Base-by-base conservation (phyloP, 2,888 invertebrate genomes). In the Stegophylla sp. region DNA sequence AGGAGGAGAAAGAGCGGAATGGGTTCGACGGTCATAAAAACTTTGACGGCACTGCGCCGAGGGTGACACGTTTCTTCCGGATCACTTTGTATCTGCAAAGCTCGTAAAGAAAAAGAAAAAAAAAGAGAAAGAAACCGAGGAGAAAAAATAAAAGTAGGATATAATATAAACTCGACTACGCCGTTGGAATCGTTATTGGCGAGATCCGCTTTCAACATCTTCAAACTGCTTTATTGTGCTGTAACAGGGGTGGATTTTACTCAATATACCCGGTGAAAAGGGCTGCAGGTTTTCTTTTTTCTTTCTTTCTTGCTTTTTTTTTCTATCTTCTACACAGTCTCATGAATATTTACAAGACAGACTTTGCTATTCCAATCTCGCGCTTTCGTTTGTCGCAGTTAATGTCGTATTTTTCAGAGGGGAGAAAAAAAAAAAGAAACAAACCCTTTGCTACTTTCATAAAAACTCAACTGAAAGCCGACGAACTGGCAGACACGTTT, bases 181-280 rank as follows among this genome's bases (percentile, higher is more conserved):
- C 51, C n/a, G 69, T 63, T 23, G 69, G 71, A 79, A 79, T 79
- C 71, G 69, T 79, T 79, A 79, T 79, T 79, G 79, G 71, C 41
- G 79, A 69, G 69, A 69, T 71, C 79, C 79, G 79, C 69, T 79
- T 79, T 79, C 79, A 79, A 79, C 79, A 71, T 79, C 61, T 79
- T 79, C 71, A 71, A 77, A 77, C 79, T 79, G 79, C 79, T 79
- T 79, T 71, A 71, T 79, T 79, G 71, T 79, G 79, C 71, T 61
- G 61, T 71, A 61, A 69, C 66, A 77, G 69, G 59, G 77, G 67
- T 59, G 77, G 59, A 69, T 77, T 77, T 77, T 77, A 61, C 77
- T 69, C 66, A 51, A 69, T 77, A 69, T 45, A 67, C 59, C 45
- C 63, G 12, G 67, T 67, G 77, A 69, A 77, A 77, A 77, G 28